Conservation (phyloP, 2,888 invertebrate species). For the Eudasyphora cyanicolor region DNA sequence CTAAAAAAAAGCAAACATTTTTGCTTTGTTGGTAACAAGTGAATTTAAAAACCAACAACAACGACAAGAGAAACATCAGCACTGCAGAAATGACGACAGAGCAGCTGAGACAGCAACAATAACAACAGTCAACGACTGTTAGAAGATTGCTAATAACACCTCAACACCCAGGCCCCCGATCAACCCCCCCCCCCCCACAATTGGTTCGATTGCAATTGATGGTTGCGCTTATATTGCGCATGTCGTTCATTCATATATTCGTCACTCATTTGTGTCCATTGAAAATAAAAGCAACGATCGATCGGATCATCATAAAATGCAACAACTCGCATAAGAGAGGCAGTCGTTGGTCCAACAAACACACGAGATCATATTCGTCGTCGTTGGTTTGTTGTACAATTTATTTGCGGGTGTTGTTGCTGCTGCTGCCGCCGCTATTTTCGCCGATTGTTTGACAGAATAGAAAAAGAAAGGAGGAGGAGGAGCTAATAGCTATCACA, state of each 20-base stretch:
- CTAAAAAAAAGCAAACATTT: neutral
- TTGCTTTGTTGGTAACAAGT: neutral
- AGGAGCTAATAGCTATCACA: neutral
- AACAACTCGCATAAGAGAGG: neutral
- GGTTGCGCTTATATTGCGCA: neutral
- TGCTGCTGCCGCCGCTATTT: neutral
- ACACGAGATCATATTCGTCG: no score
- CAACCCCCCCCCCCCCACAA: no score
- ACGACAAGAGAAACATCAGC: neutral
- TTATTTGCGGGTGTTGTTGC: no score
- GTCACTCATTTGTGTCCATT: neutral
- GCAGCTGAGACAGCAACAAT: neutral
- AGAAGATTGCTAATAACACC: neutral
- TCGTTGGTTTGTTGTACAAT: no score
- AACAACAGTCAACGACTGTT: neutral
- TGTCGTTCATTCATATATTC: neutral
- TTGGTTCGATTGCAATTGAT: no score
- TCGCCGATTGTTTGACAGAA: slow-evolving; percentile 3
- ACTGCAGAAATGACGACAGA: neutral
- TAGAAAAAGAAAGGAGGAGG: neutral
- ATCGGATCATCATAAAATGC: neutral
- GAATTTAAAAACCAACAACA: neutral
- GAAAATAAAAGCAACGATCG: neutral
- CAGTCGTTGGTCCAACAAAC: neutral
- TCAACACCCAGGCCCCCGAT: no score